phyloP scores from a whole-genome alignment of 2,797 vertebrate genomes.

The Hirundo rustica region DNA sequence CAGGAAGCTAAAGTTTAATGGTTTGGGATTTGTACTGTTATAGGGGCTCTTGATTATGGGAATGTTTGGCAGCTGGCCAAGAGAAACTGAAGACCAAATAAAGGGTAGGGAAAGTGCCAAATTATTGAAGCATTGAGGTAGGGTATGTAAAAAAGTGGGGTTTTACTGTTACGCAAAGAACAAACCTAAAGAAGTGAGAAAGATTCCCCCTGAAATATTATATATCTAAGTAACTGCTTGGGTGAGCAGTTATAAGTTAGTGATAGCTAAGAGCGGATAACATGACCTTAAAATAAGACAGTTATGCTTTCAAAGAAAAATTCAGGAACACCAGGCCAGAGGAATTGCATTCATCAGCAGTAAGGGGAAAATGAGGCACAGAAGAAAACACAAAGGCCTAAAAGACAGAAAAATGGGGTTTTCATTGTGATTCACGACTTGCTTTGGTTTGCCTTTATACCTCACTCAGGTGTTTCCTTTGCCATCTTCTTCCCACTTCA shows the following conservation, averaged over 20 bases:
- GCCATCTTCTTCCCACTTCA: background rate
- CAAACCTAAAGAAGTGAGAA: background rate
- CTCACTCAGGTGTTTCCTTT: background rate
- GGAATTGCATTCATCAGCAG: background rate
- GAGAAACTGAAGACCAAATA: background rate
- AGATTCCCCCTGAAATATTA: background rate
- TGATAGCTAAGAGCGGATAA: background rate
- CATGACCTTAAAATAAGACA: background rate
- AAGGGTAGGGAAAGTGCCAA: background rate
- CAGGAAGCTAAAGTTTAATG: background rate
- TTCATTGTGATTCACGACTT: background rate
- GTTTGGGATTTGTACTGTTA: background rate
- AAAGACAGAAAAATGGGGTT: background rate
- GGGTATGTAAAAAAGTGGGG: background rate
- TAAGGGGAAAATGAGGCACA: background rate
- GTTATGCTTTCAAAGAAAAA: background rate
- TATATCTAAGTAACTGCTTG: background rate
- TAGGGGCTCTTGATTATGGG: background rate
- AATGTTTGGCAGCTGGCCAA: background rate
- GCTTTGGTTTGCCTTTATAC: background rate
- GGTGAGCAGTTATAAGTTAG: too few species aligned
- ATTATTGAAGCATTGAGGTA: background rate
- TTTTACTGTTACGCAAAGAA: background rate
- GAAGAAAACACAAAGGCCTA: background rate
- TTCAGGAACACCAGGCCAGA: background rate